Evolutionary conservation across 2,888 invertebrate genomes (phyloP), one percentile per base, ranked within the genome.

Genomic region (Cephus runcator): DNA sequence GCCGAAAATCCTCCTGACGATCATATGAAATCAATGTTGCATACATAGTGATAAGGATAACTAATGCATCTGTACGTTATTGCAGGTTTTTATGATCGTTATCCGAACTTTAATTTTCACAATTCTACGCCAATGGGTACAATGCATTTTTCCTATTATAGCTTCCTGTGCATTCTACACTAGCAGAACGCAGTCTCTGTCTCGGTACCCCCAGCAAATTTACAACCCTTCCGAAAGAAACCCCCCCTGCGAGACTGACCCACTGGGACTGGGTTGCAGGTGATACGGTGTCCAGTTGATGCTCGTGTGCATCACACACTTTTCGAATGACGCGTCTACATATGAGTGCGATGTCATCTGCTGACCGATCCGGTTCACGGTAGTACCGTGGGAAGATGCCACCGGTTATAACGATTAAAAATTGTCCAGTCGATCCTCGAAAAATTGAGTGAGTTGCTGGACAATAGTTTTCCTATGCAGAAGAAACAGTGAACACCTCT

Each of bases 331-430:
- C 85, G 86, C 83, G 85, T 85, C 85, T 84, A 83, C 80, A 83
- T 75, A 77, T 74, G 79, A 35, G 81, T 84, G 83, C 83, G 83
- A 82, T 86, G 85, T 87, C 88, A 86, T 86, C 86, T 88, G 87
- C 86, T 86, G 88, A 89, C 90, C 90, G 87, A 90, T 88, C 87
- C 85, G 79, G 83, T 84, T 84, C 80, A 81, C 82, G 81, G 86
- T 83, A 85, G 85, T 87, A 90, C 90, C 90, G 90, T 90, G 90
- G 89, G 90, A 90, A 90, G 90, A 86, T 77, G 77, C 77, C 80
- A 82, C 84, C 79, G 83, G 83, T 84, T 83, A 69, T 75, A 73
- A 75, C 75, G 82, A 81, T 79, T 56, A 78, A 75, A 77, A 80
- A 76, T 30, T 76, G 76, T 75, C 76, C 73, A 71, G 34, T 77